Evolutionary conservation across 2,888 invertebrate genomes (phyloP), one percentile per base, ranked within the genome.

Genomic region (Meliscaeva auricollis): DNA sequence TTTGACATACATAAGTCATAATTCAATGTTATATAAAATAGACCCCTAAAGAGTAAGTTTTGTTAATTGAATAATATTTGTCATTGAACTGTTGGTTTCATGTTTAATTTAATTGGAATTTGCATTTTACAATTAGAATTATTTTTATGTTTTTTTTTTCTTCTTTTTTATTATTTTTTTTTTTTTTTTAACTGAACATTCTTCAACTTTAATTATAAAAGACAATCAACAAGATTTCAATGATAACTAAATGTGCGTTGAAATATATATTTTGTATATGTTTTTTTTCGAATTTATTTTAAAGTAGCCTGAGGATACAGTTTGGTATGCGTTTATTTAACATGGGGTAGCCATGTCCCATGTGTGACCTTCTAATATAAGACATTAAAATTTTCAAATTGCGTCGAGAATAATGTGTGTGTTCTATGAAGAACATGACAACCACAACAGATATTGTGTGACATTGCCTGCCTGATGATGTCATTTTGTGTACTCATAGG

Each of bases 161-260:
- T 50, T 41, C 20, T 22, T 41, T n/a, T n/a, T n/a, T n/a, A 4
- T 13, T 20, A 56, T 20, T 48, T 74, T 2, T 44, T 62, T 44
- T 64, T 54, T 4, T 46, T 35, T n/a, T 58, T 20, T 13, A 9
- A 17, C 6, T 41, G 44, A 52, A 35, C 60, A 50, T 69, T 69
- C 66, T 70, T 76, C 44, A 38, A 58, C 76, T 54, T 81, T 64
- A 81, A 81, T 81, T 81, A 76, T 60, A 76, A 76, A 72, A 76
- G 70, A 81, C 64, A 81, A 81, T 64, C 50, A 50, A 72, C 70
- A 70, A 76, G 76, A 81, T 70, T 58, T 81, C 70, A 50, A 17
- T 62, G 41, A 60, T 46, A 62, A 62, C 17, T 32, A 20, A 41
- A 68, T 70, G 70, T 78, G 62, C 72, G 54, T 69, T 48, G 35